These are phyloP conservation scores for Cetonia aurata DNA, from an alignment of 2,888 invertebrate species.

Conservation along the genomic window DNA sequence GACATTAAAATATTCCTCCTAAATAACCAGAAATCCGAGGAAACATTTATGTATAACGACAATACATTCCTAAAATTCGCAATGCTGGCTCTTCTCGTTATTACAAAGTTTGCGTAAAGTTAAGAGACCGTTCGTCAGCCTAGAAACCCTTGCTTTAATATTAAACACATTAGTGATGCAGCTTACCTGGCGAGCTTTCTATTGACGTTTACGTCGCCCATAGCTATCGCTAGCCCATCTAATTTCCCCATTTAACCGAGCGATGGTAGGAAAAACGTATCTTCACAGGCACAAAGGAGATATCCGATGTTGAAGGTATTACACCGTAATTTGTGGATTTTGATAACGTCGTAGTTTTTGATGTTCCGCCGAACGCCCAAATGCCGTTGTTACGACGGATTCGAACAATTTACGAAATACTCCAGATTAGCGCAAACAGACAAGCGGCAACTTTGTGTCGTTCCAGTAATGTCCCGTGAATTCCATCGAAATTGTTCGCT, in stretches of 20 bases:
- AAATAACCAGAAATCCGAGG: no score
- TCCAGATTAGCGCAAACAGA: neutral
- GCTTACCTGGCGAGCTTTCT: neutral
- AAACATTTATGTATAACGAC: no score
- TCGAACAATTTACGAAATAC: slow-evolving; percentile 16
- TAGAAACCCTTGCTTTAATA: slow-evolving; percentile 4
- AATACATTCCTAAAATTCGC: no score
- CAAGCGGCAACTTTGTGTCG: neutral
- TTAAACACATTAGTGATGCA: slow-evolving; percentile 7
- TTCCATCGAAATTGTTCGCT: slow-evolving; percentile 13
- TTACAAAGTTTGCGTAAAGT: slow-evolving; percentile 25
- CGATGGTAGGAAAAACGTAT: neutral
- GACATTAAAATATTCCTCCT: no score
- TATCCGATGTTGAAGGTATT: slow-evolving; percentile 20
- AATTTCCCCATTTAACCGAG: slow-evolving; percentile 4
- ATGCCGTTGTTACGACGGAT: neutral
- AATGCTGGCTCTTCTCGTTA: neutral
- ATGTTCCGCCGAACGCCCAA: slow-evolving; percentile 7
- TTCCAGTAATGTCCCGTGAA: neutral
- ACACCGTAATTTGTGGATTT: slow-evolving; percentile 30
- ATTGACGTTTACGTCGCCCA: slow-evolving; percentile 2
- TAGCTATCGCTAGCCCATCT: slow-evolving; percentile 3
- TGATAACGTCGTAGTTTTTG: slow-evolving; percentile 31
- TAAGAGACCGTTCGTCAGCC: neutral
- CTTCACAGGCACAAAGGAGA: slow-evolving; percentile 3